Conservation (phyloP, 2,113 vertebrate genomes). For the Zosterops lateralis region DNA sequence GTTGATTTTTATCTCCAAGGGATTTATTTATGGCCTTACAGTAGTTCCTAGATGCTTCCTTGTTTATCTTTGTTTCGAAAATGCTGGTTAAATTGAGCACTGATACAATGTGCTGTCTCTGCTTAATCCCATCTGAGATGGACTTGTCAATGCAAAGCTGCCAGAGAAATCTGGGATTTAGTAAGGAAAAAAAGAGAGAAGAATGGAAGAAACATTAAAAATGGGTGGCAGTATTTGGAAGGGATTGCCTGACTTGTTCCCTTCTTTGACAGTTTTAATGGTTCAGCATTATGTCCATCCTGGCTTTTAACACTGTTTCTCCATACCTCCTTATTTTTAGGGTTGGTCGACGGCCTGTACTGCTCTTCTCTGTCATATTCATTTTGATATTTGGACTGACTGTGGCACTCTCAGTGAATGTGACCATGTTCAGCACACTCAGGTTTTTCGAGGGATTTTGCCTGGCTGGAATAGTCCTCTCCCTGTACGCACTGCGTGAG, state of each 20-base stretch:
- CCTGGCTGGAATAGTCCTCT: conserved; percentile 91
- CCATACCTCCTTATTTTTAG: conserved; percentile 60
- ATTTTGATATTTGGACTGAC: conserved; percentile 92
- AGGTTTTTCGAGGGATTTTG: conserved; percentile 98
- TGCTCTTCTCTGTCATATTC: conserved; percentile 89
- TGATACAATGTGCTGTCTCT: not conserved
- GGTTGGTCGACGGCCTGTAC: conserved; percentile 90
- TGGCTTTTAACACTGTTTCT: conserved; percentile 16
- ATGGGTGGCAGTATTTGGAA: not conserved
- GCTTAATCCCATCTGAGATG: not conserved
- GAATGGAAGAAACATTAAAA: not conserved
- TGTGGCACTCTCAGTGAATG: conserved; percentile 92
- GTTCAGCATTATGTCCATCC: not conserved
- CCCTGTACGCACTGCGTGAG: conserved; percentile 92
- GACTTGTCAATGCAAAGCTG: not conserved
- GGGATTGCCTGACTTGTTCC: not conserved
- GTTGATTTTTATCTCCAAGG: not conserved
- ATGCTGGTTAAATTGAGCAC: not conserved
- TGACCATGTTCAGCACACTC: conserved; percentile 98
- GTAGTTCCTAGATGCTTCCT: not conserved
- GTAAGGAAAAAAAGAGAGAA: not conserved
- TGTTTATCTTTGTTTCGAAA: not conserved
- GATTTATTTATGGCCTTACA: not conserved
- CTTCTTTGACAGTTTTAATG: not conserved
- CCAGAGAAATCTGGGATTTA: not conserved